A percentile compares a stretch with the other conserved stretches of the same genome.
These are phyloP conservation scores for Hecatera dysodea DNA, from an alignment of 2,888 invertebrate genomes.

Conservation along the genomic window DNA sequence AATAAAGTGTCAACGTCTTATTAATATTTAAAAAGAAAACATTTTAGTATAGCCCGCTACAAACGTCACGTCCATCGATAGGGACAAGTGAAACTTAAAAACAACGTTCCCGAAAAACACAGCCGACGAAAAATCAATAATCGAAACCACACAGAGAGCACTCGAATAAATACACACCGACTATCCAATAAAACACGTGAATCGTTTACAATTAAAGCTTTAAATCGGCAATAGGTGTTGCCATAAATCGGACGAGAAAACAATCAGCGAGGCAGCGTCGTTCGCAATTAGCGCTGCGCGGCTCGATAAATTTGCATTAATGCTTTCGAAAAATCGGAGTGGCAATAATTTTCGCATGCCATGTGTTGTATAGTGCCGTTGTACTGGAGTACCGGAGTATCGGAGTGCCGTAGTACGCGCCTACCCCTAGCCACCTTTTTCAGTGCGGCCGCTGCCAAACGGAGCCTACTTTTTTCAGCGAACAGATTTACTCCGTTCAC, in stretches of 20 bases:
- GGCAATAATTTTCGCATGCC: slow-evolving; percentile 89
- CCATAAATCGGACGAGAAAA: slow-evolving; percentile 90
- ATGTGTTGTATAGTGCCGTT: slow-evolving; percentile 80
- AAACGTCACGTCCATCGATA: slow-evolving; percentile 35
- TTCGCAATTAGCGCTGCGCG: slow-evolving; percentile 90
- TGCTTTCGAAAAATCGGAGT: slow-evolving; percentile 90
- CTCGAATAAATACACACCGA: slow-evolving; percentile 88
- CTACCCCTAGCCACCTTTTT: slow-evolving; percentile 62
- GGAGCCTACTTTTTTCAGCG: slow-evolving; percentile 59
- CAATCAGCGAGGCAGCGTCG: slow-evolving; percentile 90
- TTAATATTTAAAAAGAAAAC: slow-evolving; percentile 19
- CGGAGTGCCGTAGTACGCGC: slow-evolving; percentile 45
- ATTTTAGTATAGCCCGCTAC: slow-evolving; percentile 13
- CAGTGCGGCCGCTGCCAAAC: slow-evolving; percentile 67
- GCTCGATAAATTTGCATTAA: slow-evolving; percentile 91
- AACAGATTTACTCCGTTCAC: slow-evolving; percentile 58
- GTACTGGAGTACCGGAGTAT: neutral
- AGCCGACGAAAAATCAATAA: slow-evolving; percentile 86
- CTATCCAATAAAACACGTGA: slow-evolving; percentile 91
- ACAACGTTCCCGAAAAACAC: slow-evolving; percentile 74
- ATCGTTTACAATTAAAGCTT: slow-evolving; percentile 91
- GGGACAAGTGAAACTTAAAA: slow-evolving; percentile 76
- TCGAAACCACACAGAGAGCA: slow-evolving; percentile 85
- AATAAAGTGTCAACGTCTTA: slow-evolving; percentile 31
- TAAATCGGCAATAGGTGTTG: slow-evolving; percentile 91